Percentiles rank a stretch among this genome's conserved stretches.
phyloP scores from a whole-genome alignment of 92 coral and sea anemone species.

The Porites cylindrica region DNA sequence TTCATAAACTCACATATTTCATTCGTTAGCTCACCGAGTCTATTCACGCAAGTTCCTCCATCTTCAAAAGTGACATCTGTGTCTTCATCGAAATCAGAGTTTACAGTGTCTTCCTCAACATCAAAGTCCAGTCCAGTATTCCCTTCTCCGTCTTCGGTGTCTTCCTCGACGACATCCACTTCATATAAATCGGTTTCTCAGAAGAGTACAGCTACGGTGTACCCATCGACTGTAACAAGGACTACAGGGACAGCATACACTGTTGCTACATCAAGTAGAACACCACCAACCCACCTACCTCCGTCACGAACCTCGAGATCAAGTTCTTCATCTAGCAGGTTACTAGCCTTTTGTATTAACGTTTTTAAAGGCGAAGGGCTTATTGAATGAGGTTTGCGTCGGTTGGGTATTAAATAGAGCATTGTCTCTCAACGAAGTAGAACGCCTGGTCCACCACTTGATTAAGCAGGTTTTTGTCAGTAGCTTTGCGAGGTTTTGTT shows the following conservation, averaged over 20 bases:
- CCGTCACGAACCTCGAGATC: not conserved
- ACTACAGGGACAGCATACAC: conserved; percentile 31
- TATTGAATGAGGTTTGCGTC: no score
- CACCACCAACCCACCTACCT: conserved; percentile 26
- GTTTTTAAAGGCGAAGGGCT: no score
- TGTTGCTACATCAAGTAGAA: conserved; percentile 24
- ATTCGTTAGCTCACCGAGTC: conserved; percentile 2
- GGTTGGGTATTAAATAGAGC: no score
- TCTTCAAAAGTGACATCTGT: conserved; percentile 36
- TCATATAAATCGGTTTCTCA: conserved; percentile 12
- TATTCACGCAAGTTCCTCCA: conserved; percentile 31
- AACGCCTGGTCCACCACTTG: not conserved
- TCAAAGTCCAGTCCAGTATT: conserved; percentile 44
- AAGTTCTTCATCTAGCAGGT: not conserved
- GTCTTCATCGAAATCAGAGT: conserved; percentile 23
- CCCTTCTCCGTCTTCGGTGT: conserved; percentile 9
- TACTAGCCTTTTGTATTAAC: no score
- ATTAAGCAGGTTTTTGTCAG: not conserved
- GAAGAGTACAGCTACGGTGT: conserved; percentile 23
- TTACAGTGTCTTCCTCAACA: conserved; percentile 22
- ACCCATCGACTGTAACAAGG: conserved; percentile 23
- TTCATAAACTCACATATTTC: not conserved
- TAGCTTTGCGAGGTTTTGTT: not conserved
- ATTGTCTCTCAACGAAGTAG: no score
- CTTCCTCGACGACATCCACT: not conserved